Percentiles rank a stretch among this genome's conserved stretches.
phyloP scores from a whole-genome alignment of 2,113 vertebrate species.

The Psophia crepitans region DNA sequence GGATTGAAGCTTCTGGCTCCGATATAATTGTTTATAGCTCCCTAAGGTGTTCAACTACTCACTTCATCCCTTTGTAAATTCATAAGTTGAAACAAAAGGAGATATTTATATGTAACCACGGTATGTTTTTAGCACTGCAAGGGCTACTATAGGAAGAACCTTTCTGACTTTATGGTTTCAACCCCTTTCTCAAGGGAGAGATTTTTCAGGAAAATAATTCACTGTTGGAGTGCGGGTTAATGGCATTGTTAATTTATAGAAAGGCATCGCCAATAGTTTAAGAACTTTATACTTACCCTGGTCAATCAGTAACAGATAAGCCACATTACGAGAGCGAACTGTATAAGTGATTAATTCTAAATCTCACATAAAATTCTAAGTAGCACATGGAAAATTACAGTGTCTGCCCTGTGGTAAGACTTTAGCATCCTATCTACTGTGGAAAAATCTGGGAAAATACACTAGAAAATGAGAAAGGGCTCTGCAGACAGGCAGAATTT shows the following conservation, averaged over 20 bases:
- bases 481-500: neutral
- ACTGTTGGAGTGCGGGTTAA: neutral
- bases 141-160: neutral
- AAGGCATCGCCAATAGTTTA: neutral
- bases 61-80: neutral
- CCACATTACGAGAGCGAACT: neutral
- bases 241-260: neutral
- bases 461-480: neutral
- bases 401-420: neutral
- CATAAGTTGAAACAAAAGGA: neutral
- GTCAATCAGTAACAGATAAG: slow-evolving; percentile 19
- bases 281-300: neutral
- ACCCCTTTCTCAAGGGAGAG: neutral
- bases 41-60: neutral
- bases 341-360: slow-evolving; percentile 26
- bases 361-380: slow-evolving; percentile 8
- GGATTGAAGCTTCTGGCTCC: neutral
- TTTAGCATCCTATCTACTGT: neutral
- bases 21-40: neutral
- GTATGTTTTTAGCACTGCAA: neutral
- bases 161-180: neutral
- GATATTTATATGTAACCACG: neutral
- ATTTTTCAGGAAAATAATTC: neutral
- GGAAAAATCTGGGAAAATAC: slow-evolving; percentile 2
- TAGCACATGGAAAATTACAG: slow-evolving; percentile 58